Conservation (phyloP, 2,113 vertebrate species). For the Paedocypris sp. region DNA sequence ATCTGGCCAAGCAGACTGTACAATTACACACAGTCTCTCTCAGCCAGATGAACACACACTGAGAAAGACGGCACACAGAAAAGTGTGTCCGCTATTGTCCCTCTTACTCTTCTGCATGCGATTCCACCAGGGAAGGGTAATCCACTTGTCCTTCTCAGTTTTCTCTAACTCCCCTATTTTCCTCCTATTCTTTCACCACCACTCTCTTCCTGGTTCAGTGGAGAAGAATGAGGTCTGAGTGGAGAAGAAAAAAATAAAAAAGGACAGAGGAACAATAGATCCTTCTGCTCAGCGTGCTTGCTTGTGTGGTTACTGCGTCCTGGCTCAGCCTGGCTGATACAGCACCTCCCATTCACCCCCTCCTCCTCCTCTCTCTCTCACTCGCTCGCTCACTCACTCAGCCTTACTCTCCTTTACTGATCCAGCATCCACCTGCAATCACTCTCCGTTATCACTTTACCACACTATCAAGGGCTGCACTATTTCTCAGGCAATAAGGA, state of each 20-base stretch:
- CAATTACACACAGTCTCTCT: conserved; percentile 19
- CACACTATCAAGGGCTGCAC: conserved; percentile 5
- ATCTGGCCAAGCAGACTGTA: conserved; percentile 1
- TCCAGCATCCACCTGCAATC: not conserved
- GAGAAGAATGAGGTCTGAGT: conserved; percentile 35
- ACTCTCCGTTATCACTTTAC: conserved; percentile 17
- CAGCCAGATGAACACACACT: conserved; percentile 7
- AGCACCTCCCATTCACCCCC: conserved; percentile 37
- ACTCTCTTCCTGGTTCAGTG: conserved; percentile 31
- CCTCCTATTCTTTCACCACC: conserved; percentile 19
- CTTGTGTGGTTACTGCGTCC: conserved; percentile 42
- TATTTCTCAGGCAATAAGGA: conserved; percentile 4
- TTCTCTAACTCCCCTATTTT: conserved; percentile 4
- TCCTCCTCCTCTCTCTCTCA: conserved; percentile 36
- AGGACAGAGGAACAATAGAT: conserved; percentile 63
- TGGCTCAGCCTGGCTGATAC: conserved; percentile 52
- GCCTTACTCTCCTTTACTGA: conserved; percentile 15
- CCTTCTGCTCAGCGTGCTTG: conserved; percentile 48
- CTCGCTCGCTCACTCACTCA: conserved; percentile 4
- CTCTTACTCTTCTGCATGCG: conserved; percentile 11
- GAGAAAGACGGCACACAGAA: not conserved
- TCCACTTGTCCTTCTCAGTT: conserved; percentile 19
- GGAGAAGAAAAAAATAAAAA: conserved; percentile 30
- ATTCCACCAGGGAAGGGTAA: conserved; percentile 29
- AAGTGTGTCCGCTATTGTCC: conserved; percentile 27